Evolutionary conservation across 1,140 invertebrate genomes (phyloP).

Genomic region (Chironomus striatipennis): DNA sequence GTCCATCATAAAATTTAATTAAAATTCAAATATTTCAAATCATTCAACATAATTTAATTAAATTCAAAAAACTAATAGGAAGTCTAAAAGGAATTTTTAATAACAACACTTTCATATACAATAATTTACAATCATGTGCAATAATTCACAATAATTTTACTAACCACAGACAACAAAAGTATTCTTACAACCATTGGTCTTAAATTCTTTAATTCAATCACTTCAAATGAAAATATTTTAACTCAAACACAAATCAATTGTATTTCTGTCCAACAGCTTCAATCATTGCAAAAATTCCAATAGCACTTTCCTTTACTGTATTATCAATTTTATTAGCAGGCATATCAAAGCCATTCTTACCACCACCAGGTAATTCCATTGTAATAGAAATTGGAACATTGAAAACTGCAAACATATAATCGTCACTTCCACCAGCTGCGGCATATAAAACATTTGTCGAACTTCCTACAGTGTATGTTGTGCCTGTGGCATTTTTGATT

Average conservation of each 20-base stretch:
- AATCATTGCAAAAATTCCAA: conserved; percentile 47
- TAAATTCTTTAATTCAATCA: no score
- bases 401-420: conserved; percentile 53
- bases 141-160: no score
- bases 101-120: no score
- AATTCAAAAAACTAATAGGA: no score
- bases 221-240: no score
- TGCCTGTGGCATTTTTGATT: conserved; percentile 42
- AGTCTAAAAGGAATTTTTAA: no score
- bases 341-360: conserved; percentile 52
- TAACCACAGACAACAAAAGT: no score
- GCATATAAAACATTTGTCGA: conserved; percentile 50
- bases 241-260: conserved; percentile 21
- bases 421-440: conserved; percentile 41
- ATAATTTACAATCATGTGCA: no score
- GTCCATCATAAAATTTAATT: no score
- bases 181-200: no score
- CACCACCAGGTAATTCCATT: conserved; percentile 57
- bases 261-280: conserved; percentile 34
- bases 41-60: no score
- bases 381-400: conserved; percentile 56
- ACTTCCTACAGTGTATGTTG: conserved; percentile 50
- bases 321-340: conserved; percentile 52
- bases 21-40: no score
- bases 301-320: conserved; percentile 62